These are phyloP conservation scores for Bergia sp. DNA, from an alignment of 92 coral and sea anemone species.

Conservation along the genomic window DNA sequence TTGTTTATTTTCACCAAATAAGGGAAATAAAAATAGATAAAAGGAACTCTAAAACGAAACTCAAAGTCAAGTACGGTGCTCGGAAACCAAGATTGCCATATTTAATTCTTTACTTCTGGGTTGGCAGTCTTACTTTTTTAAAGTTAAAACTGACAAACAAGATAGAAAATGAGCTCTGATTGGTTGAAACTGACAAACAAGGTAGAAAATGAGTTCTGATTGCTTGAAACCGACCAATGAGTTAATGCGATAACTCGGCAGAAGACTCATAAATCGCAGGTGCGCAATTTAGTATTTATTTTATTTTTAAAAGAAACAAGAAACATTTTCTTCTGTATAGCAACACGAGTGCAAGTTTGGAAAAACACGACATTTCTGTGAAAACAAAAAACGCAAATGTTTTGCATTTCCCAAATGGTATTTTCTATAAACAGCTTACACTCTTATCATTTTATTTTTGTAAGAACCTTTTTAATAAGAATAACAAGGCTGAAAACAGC, in stretches of 20 bases:
- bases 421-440: background rate
- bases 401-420: background rate
- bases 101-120: too few species aligned
- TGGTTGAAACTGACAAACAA: background rate
- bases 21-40: background rate
- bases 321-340: background rate
- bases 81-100: background rate
- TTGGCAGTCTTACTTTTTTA: background rate
- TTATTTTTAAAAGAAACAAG: too few species aligned
- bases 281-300: too few species aligned
- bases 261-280: background rate
- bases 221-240: background rate
- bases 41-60: background rate
- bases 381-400: background rate
- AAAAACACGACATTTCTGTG: too few species aligned
- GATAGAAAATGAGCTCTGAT: background rate
- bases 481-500: too few species aligned
- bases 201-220: background rate
- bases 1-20: background rate
- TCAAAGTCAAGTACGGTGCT: background rate
- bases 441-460: too few species aligned
- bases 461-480: too few species aligned
- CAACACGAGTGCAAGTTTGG: too few species aligned
- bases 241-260: background rate
- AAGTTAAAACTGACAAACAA: too few species aligned